Evolutionary conservation across 2,888 invertebrate genomes (phyloP).

Genomic region (Pegoplata infirma): DNA sequence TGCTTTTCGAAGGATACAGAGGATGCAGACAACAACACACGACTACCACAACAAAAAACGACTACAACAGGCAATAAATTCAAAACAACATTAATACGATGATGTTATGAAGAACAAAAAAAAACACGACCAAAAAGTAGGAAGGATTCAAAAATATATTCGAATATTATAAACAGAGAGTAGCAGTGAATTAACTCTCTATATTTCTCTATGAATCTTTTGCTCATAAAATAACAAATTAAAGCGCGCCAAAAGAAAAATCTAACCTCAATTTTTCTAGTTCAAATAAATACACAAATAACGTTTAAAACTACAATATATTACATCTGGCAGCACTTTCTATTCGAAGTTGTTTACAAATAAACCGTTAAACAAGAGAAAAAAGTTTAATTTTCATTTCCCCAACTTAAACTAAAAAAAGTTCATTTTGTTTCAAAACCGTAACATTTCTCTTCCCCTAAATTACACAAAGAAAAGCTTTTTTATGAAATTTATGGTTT

Average conservation of each 20-base stretch:
- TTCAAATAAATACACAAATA: neutral
- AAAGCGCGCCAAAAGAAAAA: slow-evolving; percentile 53
- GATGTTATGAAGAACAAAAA: neutral
- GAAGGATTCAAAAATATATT: neutral
- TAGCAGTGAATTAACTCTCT: neutral
- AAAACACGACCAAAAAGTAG: slow-evolving; percentile 1
- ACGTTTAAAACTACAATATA: neutral
- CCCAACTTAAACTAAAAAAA: neutral
- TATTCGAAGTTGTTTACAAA: slow-evolving; percentile 23
- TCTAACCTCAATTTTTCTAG: neutral
- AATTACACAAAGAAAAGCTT: neutral
- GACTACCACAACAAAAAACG: slow-evolving; percentile 44
- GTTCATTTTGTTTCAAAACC: neutral
- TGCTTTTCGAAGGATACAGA: slow-evolving; percentile 57
- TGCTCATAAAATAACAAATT: neutral
- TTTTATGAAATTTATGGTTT: neutral
- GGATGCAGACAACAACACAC: slow-evolving; percentile 56
- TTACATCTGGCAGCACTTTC: slow-evolving; percentile 4
- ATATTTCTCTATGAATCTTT: neutral
- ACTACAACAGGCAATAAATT: slow-evolving; percentile 49
- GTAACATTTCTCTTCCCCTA: neutral
- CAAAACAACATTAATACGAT: slow-evolving; percentile 35
- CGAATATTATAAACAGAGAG: neutral
- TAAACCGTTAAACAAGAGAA: neutral
- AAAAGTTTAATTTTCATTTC: neutral